Conservation (phyloP, 2,888 invertebrate species). For the Agrotis segetum region DNA sequence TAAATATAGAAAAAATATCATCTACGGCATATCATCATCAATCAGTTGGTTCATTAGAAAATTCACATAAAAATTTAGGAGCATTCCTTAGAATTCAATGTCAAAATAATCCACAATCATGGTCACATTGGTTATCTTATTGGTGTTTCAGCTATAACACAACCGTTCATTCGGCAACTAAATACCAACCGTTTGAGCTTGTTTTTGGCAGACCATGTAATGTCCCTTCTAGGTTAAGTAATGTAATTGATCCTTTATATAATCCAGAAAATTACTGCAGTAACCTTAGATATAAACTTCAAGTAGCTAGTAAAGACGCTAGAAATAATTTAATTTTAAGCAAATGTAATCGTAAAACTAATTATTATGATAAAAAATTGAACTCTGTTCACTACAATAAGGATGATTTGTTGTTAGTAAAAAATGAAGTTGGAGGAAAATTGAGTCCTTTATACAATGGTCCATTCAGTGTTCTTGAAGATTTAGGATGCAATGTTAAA, state of each 20-base stretch:
- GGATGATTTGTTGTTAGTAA: no score
- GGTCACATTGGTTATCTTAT: not conserved
- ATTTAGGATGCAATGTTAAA: no score
- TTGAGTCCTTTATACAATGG: no score
- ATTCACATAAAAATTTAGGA: not conserved
- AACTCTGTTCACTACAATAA: no score
- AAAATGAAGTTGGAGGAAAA: no score
- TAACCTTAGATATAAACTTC: conserved; percentile 3
- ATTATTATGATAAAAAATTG: no score
- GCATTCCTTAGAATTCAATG: not conserved
- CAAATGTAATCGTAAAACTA: not conserved
- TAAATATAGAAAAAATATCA: not conserved
- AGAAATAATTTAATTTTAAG: no score
- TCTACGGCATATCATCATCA: not conserved
- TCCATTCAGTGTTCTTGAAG: no score
- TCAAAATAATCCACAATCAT: not conserved
- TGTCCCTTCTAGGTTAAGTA: not conserved
- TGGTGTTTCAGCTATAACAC: conserved; percentile 1
- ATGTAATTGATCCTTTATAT: not conserved
- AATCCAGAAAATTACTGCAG: conserved; percentile 3
- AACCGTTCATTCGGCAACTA: not conserved
- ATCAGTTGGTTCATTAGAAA: not conserved
- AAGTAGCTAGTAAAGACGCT: not conserved
- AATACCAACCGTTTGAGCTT: not conserved
- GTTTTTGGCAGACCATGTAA: not conserved